phyloP scores from a whole-genome alignment of 2,888 invertebrate genomes.

The Hedya salicella region DNA sequence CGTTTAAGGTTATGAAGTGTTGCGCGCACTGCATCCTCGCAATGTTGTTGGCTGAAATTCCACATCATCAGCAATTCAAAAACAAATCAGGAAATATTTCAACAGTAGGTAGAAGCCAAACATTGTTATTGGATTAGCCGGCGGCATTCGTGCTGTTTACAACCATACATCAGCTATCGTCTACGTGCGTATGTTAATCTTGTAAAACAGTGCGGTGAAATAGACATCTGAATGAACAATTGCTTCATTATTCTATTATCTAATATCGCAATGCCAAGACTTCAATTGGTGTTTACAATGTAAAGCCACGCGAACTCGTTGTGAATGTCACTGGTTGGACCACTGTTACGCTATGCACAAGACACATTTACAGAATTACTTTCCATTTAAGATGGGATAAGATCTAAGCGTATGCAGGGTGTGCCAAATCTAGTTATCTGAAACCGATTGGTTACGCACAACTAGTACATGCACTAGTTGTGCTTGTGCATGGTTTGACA shows the following conservation, averaged over 20 bases:
- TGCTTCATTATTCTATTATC: conserved; percentile 53
- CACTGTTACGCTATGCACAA: conserved; percentile 54
- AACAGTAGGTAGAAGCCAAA: conserved; percentile 47
- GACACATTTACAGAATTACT: conserved; percentile 49
- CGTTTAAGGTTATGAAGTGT: conserved; percentile 82
- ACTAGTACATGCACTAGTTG: too few species aligned
- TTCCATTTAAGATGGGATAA: background rate
- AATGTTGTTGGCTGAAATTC: conserved; percentile 81
- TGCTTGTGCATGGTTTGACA: too few species aligned
- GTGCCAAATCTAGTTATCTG: background rate
- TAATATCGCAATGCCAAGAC: conserved; percentile 61
- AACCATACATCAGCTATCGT: conserved; percentile 45
- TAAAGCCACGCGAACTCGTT: conserved; percentile 62
- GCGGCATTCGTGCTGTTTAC: conserved; percentile 45
- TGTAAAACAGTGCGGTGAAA: conserved; percentile 56
- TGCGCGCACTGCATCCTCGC: conserved; percentile 80
- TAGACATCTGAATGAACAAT: conserved; percentile 62
- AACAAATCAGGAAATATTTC: conserved; percentile 39
- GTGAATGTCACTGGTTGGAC: conserved; percentile 74
- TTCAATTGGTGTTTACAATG: conserved; percentile 66
- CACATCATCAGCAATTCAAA: conserved; percentile 47
- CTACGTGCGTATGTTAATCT: conserved; percentile 56
- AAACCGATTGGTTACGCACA: background rate
- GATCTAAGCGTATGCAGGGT: background rate
- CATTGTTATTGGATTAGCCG: conserved; percentile 46